Conservation (phyloP, 2,888 invertebrate genomes). For the Eutolmus rufibarbis region DNA sequence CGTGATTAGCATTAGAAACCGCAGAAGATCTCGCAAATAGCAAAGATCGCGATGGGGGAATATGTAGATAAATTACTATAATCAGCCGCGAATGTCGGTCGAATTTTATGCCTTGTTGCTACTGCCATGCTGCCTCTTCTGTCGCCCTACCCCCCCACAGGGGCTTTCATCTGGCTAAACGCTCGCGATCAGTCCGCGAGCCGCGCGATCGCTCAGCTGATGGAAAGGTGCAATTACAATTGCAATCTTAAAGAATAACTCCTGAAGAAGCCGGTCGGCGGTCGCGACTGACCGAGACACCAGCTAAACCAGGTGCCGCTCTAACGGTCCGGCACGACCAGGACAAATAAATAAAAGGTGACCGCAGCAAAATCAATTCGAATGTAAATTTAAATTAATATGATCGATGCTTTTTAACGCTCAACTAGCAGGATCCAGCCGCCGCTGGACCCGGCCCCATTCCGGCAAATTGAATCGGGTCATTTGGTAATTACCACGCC, state of each 20-base stretch:
- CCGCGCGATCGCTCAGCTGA: not conserved
- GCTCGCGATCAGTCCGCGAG: not conserved
- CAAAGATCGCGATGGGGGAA: not conserved
- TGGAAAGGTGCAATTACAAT: conserved; percentile 32
- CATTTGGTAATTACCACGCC: not conserved
- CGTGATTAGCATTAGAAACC: not conserved
- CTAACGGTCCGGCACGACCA: not conserved
- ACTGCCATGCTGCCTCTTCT: not conserved
- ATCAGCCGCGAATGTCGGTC: conserved; percentile 26
- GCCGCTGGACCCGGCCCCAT: not conserved
- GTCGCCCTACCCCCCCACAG: not conserved
- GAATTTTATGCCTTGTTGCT: conserved; percentile 36
- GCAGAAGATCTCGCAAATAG: not conserved
- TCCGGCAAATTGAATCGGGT: not conserved
- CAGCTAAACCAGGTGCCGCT: not conserved
- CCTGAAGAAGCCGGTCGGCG: not conserved
- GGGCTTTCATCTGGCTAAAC: not conserved
- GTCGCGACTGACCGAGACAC: not conserved
- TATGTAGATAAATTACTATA: conserved; percentile 17
- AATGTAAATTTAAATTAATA: not conserved
- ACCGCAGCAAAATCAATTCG: not conserved
- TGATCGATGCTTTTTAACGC: not conserved
- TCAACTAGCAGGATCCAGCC: not conserved
- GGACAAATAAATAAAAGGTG: not conserved
- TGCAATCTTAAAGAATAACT: not conserved